A percentile compares a stretch with the other conserved stretches of the same genome.
phyloP scores from a whole-genome alignment of 2,888 invertebrate genomes.

The Drosophila picticornis region DNA sequence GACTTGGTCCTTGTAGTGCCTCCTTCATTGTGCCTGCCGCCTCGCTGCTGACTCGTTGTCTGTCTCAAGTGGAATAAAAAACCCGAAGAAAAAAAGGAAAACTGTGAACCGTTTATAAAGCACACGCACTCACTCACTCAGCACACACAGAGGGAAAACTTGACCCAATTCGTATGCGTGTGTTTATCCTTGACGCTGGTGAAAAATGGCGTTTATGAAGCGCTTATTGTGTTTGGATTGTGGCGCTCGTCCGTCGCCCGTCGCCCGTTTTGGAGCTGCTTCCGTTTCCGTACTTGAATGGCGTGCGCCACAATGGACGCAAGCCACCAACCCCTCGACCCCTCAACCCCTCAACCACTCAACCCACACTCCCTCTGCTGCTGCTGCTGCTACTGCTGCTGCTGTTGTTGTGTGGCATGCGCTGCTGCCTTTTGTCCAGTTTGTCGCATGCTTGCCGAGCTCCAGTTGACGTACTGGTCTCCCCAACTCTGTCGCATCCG shows the following conservation, averaged over 20 bases:
- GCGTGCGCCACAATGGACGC: constrained; percentile 73
- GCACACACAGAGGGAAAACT: constrained; percentile 15
- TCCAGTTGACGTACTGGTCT: background rate
- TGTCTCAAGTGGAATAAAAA: constrained; percentile 67
- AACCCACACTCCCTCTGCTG: no score
- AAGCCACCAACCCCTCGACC: constrained; percentile 2
- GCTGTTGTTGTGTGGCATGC: constrained; percentile 56
- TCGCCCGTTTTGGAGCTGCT: constrained; percentile 56
- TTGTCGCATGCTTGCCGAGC: constrained; percentile 57
- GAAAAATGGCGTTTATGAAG: constrained; percentile 81
- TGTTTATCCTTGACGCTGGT: constrained; percentile 71
- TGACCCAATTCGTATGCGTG: constrained; percentile 36
- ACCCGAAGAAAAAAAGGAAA: constrained; percentile 17
- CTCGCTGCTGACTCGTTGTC: constrained; percentile 60
- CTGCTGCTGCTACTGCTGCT: constrained; percentile 28
- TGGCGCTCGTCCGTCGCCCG: constrained; percentile 53
- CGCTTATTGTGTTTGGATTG: constrained; percentile 80
- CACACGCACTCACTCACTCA: constrained; percentile 27
- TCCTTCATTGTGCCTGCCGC: constrained; percentile 30
- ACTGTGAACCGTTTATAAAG: constrained; percentile 70
- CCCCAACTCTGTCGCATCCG: constrained; percentile 49
- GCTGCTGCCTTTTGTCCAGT: constrained; percentile 69
- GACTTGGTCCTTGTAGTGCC: constrained; percentile 16
- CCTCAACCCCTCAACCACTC: background rate
- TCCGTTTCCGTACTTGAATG: constrained; percentile 79